These are phyloP conservation scores for Erpobdella octoculata DNA, from an alignment of 2,888 invertebrate species.

Conservation along the genomic window DNA sequence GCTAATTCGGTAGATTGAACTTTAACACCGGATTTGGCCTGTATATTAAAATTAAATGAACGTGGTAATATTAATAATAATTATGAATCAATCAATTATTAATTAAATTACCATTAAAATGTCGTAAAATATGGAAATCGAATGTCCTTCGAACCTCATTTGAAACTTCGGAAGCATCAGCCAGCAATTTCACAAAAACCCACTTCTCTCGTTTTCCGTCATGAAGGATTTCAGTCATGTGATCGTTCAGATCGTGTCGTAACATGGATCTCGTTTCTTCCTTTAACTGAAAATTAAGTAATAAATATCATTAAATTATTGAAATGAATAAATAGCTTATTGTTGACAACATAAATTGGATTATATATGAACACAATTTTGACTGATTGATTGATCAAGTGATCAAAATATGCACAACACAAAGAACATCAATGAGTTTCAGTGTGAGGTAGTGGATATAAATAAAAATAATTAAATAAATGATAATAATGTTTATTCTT, in stretches of 20 bases:
- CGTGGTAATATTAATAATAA: background rate
- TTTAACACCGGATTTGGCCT: constrained; percentile 48
- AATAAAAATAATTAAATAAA: too few species aligned
- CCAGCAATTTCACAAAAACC: constrained; percentile 45
- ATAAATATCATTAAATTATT: background rate
- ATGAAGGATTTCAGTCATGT: constrained; percentile 45
- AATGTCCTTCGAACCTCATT: constrained; percentile 24
- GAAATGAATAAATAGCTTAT: too few species aligned
- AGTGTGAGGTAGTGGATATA: too few species aligned
- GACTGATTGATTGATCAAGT: too few species aligned
- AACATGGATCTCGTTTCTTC: constrained; percentile 40
- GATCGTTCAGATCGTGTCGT: constrained; percentile 42
- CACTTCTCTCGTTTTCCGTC: constrained; percentile 41
- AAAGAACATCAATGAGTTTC: too few species aligned
- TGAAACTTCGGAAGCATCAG: constrained; percentile 42
- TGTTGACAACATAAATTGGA: background rate
- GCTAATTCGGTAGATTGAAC: constrained; percentile 50
- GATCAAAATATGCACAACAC: too few species aligned
- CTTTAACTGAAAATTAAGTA: constrained; percentile 40
- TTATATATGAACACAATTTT: background rate
- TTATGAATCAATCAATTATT: background rate
- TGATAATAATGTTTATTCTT: too few species aligned
- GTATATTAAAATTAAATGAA: constrained; percentile 6
- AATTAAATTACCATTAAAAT: background rate
- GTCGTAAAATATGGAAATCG: background rate